Evolutionary conservation across 2,113 vertebrate species (phyloP), one percentile per base, ranked within the genome.

Genomic region (Platycercus adscitus): DNA sequence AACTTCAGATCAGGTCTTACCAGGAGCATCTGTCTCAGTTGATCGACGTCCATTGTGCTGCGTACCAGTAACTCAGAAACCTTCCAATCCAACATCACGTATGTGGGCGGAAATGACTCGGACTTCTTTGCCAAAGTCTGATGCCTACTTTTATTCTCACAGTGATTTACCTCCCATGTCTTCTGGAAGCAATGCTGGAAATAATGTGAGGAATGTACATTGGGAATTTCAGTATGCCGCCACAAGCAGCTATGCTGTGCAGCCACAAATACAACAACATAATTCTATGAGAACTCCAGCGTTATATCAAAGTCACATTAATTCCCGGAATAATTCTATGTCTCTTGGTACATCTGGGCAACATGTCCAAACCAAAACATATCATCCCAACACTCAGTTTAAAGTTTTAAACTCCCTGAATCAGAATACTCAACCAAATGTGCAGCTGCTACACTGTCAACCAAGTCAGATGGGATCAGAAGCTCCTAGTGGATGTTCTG

Each of bases 101-200:
- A 33, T 91, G 52, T 46, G 17, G 64, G 16, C 90, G 66, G 96
- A 95, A 73, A n/a, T 91, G 24, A 28, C 43, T 66, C 93, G 66
- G 7, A 83, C 94, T 88, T 50, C 90, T 13, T 97, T 96, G 96
- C 70, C 75, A 61, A 76, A 53, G 18, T 24, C 89, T 41, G 95
- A 79, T 61, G 64, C 76, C 46, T 93, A 85, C 28, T 1, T 17
- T 25, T 94, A 93, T 64, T 88, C 96, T 43, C 58, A 31, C 28
- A 49, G 81, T 21, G 96, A 84, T 31, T 4, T 92, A 41, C 33
- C 69, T 28, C 9, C 58, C 5, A 15, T 19, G 13, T 52, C 89
- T 39, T 85, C 94, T 60, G 96, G 95, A 29, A 25, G 60, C 60
- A 91, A 19, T 0, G 1, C 92, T 43, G 93, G 90, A 64, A 94